Percentiles rank a stretch among this genome's conserved stretches.
These are phyloP conservation scores for Nomada lathburiana DNA, from an alignment of 2,888 invertebrate genomes.

Conservation along the genomic window DNA sequence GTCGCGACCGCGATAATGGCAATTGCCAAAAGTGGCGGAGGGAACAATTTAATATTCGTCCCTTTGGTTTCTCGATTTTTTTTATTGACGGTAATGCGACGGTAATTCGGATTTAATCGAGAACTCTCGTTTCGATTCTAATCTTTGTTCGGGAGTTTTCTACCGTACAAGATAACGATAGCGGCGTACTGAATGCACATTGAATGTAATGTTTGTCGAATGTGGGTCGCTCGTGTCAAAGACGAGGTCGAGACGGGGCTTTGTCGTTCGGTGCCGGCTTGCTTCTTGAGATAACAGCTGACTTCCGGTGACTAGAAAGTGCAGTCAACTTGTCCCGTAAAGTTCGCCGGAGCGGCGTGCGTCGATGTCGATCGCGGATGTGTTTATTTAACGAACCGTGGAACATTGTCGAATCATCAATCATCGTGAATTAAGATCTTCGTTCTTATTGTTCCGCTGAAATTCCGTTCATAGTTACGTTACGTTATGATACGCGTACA, in stretches of 20 bases:
- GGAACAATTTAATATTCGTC: neutral
- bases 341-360: constrained; percentile 33
- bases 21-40: constrained; percentile 3
- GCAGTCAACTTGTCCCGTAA: constrained; percentile 50
- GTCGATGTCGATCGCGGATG: constrained; percentile 15
- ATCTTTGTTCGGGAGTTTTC: neutral
- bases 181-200: neutral
- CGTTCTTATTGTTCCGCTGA: neutral
- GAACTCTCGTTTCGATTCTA: neutral
- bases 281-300: constrained; percentile 65
- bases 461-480: neutral
- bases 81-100: too few species aligned
- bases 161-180: neutral
- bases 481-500: neutral
- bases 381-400: constrained; percentile 23
- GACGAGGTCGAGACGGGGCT: constrained; percentile 56
- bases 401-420: constrained; percentile 13
- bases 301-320: constrained; percentile 62
- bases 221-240: constrained; percentile 58
- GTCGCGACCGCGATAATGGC: constrained; percentile 5
- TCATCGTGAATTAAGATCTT: constrained; percentile 6
- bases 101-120: neutral
- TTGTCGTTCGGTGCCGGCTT: constrained; percentile 62
- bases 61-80: neutral
- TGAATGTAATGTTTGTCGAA: constrained; percentile 21